phyloP scores from a whole-genome alignment of 1,140 invertebrate genomes.

The Drosophila biarmipes region DNA sequence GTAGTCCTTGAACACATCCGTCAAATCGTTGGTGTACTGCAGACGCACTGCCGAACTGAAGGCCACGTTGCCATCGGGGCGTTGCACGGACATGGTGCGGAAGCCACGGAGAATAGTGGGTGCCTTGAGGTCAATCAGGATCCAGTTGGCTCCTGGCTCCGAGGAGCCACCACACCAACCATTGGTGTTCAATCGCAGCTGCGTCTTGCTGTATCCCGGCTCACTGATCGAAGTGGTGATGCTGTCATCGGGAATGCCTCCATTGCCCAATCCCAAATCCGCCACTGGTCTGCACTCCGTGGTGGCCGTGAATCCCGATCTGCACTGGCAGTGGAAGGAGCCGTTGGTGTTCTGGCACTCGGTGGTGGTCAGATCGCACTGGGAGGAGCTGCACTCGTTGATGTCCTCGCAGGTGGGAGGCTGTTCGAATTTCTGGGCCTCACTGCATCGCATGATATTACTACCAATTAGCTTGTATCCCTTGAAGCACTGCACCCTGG shows the following conservation, averaged over 20 bases:
- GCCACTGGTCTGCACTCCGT: constrained; percentile 95
- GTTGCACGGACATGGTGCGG: constrained; percentile 93
- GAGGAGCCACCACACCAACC: constrained; percentile 95
- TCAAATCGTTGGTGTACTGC: constrained; percentile 94
- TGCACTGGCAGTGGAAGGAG: constrained; percentile 96
- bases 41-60: constrained; percentile 95
- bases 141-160: constrained; percentile 94
- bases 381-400: constrained; percentile 95
- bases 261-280: constrained; percentile 94
- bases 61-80: constrained; percentile 91
- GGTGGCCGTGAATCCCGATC: constrained; percentile 92
- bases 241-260: constrained; percentile 94
- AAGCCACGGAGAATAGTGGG: constrained; percentile 96
- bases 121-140: constrained; percentile 93
- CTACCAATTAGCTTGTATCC: constrained; percentile 94
- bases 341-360: constrained; percentile 96
- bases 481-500: constrained; percentile 95
- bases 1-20: constrained; percentile 95
- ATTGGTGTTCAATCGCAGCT: constrained; percentile 91
- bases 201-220: constrained; percentile 92
- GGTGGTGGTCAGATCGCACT: constrained; percentile 95
- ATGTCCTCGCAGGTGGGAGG: constrained; percentile 95
- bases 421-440: constrained; percentile 93
- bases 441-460: constrained; percentile 95
- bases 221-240: constrained; percentile 94